These are phyloP conservation scores for Nannospalax galili DNA, from an alignment of 2,113 vertebrate genomes.

Conservation along the genomic window DNA sequence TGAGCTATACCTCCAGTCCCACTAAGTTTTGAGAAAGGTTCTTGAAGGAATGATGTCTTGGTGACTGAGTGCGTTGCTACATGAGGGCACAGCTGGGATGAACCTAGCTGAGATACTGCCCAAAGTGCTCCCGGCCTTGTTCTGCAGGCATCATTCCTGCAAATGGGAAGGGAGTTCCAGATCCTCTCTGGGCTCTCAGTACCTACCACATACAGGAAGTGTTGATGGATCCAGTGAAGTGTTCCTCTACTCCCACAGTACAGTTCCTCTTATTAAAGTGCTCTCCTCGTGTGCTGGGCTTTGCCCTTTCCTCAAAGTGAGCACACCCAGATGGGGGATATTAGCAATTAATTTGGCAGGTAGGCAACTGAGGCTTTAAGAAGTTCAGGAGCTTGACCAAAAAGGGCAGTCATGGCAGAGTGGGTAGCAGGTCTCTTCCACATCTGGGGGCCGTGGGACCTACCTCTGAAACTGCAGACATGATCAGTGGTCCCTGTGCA, in stretches of 20 bases:
- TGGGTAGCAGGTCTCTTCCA: not conserved
- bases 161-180: no score
- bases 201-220: accelerated
- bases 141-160: not conserved
- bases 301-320: not conserved
- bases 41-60: not conserved
- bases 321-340: not conserved
- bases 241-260: not conserved
- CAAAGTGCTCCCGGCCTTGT: not conserved
- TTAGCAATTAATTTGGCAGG: not conserved
- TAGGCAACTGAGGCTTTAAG: not conserved
- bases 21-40: not conserved
- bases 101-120: not conserved
- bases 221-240: not conserved
- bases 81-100: not conserved
- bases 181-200: not conserved
- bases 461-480: not conserved
- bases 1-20: not conserved
- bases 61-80: not conserved
- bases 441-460: not conserved
- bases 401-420: no score
- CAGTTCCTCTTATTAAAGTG: no score
- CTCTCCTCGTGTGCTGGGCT: not conserved
- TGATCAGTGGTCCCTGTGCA: not conserved
- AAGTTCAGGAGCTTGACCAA: not conserved